Evolutionary conservation across 2,113 vertebrate species (phyloP), one percentile per base, ranked within the genome.

Genomic region (Lasiurus borealis): DNA sequence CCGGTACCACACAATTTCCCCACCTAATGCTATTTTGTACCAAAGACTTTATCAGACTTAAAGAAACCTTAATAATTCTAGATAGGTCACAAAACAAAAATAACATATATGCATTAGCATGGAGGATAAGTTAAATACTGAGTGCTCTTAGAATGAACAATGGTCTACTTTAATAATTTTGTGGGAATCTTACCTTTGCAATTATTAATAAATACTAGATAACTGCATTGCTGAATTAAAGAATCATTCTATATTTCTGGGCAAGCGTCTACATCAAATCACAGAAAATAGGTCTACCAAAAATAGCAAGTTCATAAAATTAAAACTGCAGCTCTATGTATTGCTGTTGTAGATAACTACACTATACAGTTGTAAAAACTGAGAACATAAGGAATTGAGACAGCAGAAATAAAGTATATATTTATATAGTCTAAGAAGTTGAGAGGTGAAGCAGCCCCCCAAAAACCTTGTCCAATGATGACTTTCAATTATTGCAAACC

Each of bases 361-460:
- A 44, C 54, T 73, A 64, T 48, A 62, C 0, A 54, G 21, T 72
- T 88, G 57, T 80, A 89, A 95, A 85, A 89, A 69, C 44, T 69
- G 29, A 93, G 80, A 64, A 23, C 31, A 69, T 64, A 94, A 78
- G 57, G 5, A 77, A 86, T 21, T 48, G 14, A 88, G 16, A 52
- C 62, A 91, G 25, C 18, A 89, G 62, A 96, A 91, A 88, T 40
- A 78, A 76, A 89, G 21, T 16, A 29, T n/a, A 73, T 46, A 88
- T 40, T 93, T 80, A n/a, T 59, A 62, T 8, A 64, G 8, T 86
- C 11, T 46, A 90, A 71, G 54, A 84, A 59, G 52, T 50, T 88
- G 13, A 88, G 90, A 87, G 29, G 44, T 36, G 5, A 2, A 34
- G 3, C 13, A 76, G 75, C 52, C 21, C 34, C 71, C 71, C 54